Evolutionary conservation across 2,888 invertebrate genomes (phyloP).

Genomic region (Mechanitis mazaeus): DNA sequence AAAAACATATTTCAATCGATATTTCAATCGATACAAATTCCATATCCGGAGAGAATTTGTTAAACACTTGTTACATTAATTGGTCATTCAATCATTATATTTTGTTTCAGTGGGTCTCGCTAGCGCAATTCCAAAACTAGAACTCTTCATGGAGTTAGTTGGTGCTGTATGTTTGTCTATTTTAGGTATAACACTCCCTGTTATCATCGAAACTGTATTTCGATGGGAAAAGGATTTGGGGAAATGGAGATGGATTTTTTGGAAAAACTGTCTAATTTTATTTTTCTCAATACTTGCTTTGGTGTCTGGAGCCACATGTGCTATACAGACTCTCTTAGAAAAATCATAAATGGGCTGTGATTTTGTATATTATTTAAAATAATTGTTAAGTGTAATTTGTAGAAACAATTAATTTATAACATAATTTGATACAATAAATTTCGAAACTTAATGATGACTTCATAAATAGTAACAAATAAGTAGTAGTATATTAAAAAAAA

Average conservation of each 20-base stretch:
- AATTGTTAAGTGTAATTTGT: neutral
- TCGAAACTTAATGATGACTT: no score
- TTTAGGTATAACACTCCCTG: conserved; percentile 85
- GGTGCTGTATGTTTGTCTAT: conserved; percentile 86
- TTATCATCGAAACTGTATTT: conserved; percentile 83
- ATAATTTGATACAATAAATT: no score
- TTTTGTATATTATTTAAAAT: neutral
- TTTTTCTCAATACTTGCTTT: conserved; percentile 80
- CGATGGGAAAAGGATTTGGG: conserved; percentile 83
- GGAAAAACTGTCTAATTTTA: conserved; percentile 79
- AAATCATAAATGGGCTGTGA: conserved; percentile 38
- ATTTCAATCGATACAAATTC: no score
- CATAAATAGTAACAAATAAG: no score
- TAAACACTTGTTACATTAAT: no score
- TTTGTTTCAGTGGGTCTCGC: conserved; percentile 81
- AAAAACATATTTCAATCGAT: no score
- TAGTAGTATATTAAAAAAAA: no score
- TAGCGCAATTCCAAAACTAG: conserved; percentile 86
- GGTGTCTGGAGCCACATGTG: conserved; percentile 77
- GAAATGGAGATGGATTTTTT: conserved; percentile 78
- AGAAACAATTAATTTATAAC: no score
- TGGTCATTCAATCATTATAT: neutral
- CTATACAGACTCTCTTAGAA: conserved; percentile 56
- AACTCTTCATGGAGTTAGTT: conserved; percentile 91
- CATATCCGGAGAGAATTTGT: no score